A percentile compares a stretch with the other conserved stretches of the same genome.
Evolutionary conservation across 2,888 invertebrate species (phyloP).

Genomic region (Azorinus chamasolen): DNA sequence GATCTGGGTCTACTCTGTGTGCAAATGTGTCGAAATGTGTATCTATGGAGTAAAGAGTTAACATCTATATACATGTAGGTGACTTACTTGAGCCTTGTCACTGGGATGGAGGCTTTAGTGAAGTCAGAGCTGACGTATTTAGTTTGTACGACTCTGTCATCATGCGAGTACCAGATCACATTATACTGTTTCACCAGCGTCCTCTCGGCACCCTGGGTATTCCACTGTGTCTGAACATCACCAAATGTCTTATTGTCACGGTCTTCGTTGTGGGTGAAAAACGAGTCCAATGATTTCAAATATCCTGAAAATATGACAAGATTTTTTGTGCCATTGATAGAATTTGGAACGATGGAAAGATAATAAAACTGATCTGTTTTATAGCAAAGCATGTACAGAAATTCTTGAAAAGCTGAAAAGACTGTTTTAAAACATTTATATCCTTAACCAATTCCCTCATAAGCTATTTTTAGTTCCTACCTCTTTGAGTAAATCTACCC

Average conservation of each 20-base stretch:
- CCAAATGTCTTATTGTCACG: constrained; percentile 80
- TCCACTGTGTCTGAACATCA: constrained; percentile 83
- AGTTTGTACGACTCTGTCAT: constrained; percentile 81
- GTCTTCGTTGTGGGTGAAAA: constrained; percentile 73
- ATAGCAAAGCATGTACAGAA: too few species aligned
- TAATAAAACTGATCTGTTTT: too few species aligned
- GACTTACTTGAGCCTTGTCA: constrained; percentile 81
- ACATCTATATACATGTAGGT: too few species aligned
- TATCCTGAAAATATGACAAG: constrained; percentile 69
- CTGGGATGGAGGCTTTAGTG: constrained; percentile 80
- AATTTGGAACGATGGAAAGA: too few species aligned
- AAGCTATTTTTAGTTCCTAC: too few species aligned
- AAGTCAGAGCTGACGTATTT: constrained; percentile 82
- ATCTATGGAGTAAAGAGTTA: too few species aligned
- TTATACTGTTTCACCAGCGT: constrained; percentile 83
- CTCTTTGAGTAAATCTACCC: too few species aligned
- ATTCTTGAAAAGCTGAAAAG: too few species aligned
- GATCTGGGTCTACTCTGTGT: too few species aligned
- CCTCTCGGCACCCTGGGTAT: constrained; percentile 75
- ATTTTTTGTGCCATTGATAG: not conserved
- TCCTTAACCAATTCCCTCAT: too few species aligned
- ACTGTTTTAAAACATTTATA: too few species aligned
- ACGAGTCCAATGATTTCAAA: constrained; percentile 72
- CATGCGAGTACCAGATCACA: constrained; percentile 83
- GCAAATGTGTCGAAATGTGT: too few species aligned